Base-by-base conservation (phyloP, 53 echinoderm and acorn worm species). In the Luidia sarsii region DNA sequence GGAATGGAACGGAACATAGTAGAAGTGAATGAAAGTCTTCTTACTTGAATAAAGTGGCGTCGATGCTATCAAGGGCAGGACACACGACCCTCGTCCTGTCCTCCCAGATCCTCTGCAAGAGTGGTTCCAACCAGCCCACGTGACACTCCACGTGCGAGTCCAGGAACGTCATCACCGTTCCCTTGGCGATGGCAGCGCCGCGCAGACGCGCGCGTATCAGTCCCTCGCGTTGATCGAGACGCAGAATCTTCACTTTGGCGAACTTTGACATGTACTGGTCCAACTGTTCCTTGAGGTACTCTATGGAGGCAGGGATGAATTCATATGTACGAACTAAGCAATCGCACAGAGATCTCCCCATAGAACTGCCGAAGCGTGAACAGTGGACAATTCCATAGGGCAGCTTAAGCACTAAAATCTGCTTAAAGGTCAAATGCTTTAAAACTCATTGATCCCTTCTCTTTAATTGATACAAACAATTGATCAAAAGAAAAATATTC, bases 61-160 rank as follows among this genome's bases (percentile, higher is more conserved):
- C 92, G 25, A 95, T 92, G 36, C 82, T 51, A 27, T 95, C 96
- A 16, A 95, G 86, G 7, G 79, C 65, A 14, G 96, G 96, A n/a
- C 90, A 90, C 21, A 93, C 90, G 2, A 93, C 96, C 9, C 67
- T 85, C 0, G 53, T 81, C 35, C 72, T 63, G 23, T 95, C 80
- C 22, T 92, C 92, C 48, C 79, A 85, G n/a, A 95, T 79, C 16
- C 95, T 71, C 39, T 95, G 95, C 0, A 95, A 71, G 15, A 95
- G 77, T 2, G 95, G 95, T 21, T 95, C 95, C 32, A 95, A 50
- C 95, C 95, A 95, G 0, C 95, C 95, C 48, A 92, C 92, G 36
- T 87, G 87, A 65, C 95, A 95, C 49, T 95, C 95, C 5, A 95
- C 87, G 59, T 95, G 95, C 3, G 95, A 95, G 46, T 95, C 95